These are phyloP conservation scores for Chiridota heheva DNA, from an alignment of 35 echinoderm and acorn worm genomes.

Conservation along the genomic window DNA sequence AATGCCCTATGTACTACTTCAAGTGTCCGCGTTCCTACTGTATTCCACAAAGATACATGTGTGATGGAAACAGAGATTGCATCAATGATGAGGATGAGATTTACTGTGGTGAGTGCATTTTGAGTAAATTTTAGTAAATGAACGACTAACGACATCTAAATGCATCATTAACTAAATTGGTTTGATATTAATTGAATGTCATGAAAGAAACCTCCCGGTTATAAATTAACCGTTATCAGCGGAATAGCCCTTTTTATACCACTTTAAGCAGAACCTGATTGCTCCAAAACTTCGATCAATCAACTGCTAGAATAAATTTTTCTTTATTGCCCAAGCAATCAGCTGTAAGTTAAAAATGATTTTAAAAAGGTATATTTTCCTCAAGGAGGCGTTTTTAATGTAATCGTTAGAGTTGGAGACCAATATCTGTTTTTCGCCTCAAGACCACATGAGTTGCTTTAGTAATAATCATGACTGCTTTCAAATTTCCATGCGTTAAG, in stretches of 20 bases:
- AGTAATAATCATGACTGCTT: too few relatives aligned
- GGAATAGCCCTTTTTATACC: too few relatives aligned
- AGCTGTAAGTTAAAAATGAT: too few relatives aligned
- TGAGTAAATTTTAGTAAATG: not conserved
- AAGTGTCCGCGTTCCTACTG: conserved; percentile 70
- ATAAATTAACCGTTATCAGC: too few relatives aligned
- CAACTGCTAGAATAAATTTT: not conserved
- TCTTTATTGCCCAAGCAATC: too few relatives aligned
- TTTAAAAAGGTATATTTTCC: too few relatives aligned
- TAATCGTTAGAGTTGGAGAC: too few relatives aligned
- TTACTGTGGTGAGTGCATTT: conserved; percentile 51
- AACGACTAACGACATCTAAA: not conserved
- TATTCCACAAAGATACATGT: conserved; percentile 49
- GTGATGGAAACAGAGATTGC: conserved; percentile 49
- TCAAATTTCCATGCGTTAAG: too few relatives aligned
- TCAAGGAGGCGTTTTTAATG: too few relatives aligned
- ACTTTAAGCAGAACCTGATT: not conserved
- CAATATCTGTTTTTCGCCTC: too few relatives aligned
- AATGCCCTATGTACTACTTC: conserved; percentile 38
- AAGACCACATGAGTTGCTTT: too few relatives aligned
- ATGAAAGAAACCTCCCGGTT: not conserved
- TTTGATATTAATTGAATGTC: not conserved
- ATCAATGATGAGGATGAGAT: conserved; percentile 68
- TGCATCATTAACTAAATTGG: not conserved
- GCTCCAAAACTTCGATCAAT: not conserved